Evolutionary conservation across 2,113 vertebrate genomes (phyloP).

Genomic region (Menidia beryllina): DNA sequence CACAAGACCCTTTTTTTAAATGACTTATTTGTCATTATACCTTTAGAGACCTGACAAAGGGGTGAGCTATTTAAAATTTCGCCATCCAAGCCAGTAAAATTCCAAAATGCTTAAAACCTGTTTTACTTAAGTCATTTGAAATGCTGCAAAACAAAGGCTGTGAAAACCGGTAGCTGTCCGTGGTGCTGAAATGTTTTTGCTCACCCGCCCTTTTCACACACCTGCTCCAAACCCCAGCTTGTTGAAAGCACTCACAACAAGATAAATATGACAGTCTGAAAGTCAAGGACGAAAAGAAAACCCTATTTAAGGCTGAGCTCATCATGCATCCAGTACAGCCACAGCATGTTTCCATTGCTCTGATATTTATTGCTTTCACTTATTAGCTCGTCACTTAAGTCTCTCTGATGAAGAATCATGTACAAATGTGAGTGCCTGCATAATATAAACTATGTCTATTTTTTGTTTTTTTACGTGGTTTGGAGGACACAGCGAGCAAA

Average conservation of each 20-base stretch:
- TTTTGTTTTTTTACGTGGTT: not conserved
- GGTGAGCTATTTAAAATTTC: too few relatives aligned
- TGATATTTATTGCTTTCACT: too few relatives aligned
- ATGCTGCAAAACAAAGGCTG: not conserved
- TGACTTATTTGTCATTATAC: too few relatives aligned
- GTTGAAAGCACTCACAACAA: constrained; percentile 38
- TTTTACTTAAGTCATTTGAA: too few relatives aligned
- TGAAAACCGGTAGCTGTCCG: constrained; percentile 12
- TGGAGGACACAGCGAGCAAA: not conserved
- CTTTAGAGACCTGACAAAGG: too few relatives aligned
- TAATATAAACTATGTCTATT: not conserved
- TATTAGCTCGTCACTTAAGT: too few relatives aligned
- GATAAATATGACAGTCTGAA: constrained; percentile 29
- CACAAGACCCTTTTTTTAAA: constrained; percentile 4
- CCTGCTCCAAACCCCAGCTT: constrained; percentile 1
- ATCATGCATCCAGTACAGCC: not conserved
- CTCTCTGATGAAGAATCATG: not conserved
- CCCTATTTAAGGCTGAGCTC: constrained; percentile 31
- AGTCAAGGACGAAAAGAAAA: constrained; percentile 32
- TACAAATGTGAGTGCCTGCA: not conserved
- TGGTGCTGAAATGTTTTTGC: constrained; percentile 28
- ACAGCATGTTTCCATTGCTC: not conserved
- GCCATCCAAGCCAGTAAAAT: too few relatives aligned
- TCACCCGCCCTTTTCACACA: constrained; percentile 11
- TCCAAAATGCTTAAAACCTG: too few relatives aligned